Base-by-base conservation (phyloP, 2,888 invertebrate species). In the Agriopis leucophaearia region DNA sequence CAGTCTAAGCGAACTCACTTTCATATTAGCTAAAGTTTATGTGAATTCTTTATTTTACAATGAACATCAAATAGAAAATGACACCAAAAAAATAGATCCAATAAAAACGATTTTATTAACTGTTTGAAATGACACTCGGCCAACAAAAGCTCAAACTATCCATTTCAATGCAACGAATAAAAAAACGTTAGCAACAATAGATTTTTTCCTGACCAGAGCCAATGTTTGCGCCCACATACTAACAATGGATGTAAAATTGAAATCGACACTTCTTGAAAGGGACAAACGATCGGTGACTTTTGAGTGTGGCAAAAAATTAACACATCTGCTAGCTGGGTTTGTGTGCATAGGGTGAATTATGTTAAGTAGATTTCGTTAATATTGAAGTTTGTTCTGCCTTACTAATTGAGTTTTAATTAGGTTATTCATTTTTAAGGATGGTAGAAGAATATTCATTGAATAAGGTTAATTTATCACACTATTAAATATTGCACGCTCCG, bases 221-320 rank as follows among this genome's bases (percentile, higher is more conserved):
- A 73, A 73, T 71, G 69, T 59, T 68, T 71, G 65, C 62, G 69
- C 71, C 69, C 71, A 73, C 69, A 73, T 65, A 9, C 63, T 40
- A 51, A 71, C 69, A 67, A 71, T 69, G 48, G 27, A 60, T 56
- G 60, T 70, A 66, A 64, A 71, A 71, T 73, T 73, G 73, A 71
- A 70, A 70, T 73, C 69, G 71, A 71, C 73, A 73, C 71, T 68
- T 71, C 71, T 69, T 67, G 54, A 56, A 50, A 61, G n/a, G 40
- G 57, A 63, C 70, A 70, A 61, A 63, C 51, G 5, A 55, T 63
- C 68, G 66, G 68, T 63, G 64, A 50, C 60, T 40, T 45, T 58
- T 35, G 57, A 27, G 57, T 51, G 57, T 13, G 38, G 47, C 47
- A 64, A 71, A 73, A 72, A 69, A 67, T 8, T 18, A 10, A 10